Evolutionary conservation across 35 echinoderm and acorn worm species (phyloP).

Genomic region (Lytechinus pictus): DNA sequence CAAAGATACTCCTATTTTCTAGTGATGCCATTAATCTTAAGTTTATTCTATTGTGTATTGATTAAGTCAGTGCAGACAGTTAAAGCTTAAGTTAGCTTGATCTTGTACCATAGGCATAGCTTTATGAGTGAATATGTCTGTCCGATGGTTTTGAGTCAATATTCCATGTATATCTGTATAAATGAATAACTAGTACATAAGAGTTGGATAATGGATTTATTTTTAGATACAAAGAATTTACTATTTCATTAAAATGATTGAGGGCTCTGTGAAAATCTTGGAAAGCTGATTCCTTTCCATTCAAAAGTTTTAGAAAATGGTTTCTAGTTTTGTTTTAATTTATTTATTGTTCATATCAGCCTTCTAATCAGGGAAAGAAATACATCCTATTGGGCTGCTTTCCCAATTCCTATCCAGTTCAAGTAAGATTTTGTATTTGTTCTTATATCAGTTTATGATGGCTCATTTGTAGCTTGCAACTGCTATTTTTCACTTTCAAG

Average conservation of each 20-base stretch:
- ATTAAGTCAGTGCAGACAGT: neutral
- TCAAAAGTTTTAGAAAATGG: no score
- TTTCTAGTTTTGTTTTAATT: no score
- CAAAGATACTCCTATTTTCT: neutral
- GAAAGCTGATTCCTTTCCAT: no score
- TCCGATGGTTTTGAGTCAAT: neutral
- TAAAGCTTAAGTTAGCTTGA: neutral
- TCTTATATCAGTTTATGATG: no score
- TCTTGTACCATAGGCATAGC: neutral
- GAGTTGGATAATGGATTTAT: neutral
- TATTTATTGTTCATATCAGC: no score
- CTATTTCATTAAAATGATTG: neutral
- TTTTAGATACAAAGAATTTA: neutral
- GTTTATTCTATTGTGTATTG: neutral
- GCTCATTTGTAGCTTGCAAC: no score
- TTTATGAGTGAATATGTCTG: neutral
- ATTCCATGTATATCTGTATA: conserved; percentile 2
- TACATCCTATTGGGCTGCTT: no score
- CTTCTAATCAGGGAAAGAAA: no score
- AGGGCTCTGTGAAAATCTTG: neutral
- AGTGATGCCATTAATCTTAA: neutral
- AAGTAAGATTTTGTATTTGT: no score
- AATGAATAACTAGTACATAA: neutral
- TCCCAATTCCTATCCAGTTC: no score
- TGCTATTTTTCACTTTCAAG: no score